A percentile compares a stretch with the other conserved stretches of the same genome.
Conservation (phyloP, 2,888 invertebrate species). For the Himalopsyche anomala region DNA sequence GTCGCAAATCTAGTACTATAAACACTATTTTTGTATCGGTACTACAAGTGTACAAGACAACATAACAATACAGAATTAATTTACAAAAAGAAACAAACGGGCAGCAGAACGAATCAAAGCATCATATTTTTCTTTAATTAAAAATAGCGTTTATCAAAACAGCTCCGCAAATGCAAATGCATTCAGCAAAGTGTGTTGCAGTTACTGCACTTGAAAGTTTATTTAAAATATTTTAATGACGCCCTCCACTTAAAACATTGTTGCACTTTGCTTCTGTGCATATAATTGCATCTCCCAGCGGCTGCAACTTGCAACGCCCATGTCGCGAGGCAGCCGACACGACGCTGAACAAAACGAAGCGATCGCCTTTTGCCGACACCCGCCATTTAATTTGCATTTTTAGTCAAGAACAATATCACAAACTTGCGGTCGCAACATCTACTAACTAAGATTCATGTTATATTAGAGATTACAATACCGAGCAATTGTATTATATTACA, state of each 20-base stretch:
- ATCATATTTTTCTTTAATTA: background rate
- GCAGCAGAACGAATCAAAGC: no score
- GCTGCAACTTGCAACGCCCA: conserved; percentile 16
- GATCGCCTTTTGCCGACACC: conserved; percentile 1
- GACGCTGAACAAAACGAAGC: background rate
- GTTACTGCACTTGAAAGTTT: conserved; percentile 26
- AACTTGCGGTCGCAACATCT: background rate
- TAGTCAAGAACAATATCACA: background rate
- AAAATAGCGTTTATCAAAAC: background rate
- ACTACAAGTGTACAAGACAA: no score
- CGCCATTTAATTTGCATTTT: conserved; percentile 20
- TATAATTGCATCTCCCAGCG: conserved; percentile 8
- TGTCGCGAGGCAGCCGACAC: conserved; percentile 4
- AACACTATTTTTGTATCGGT: no score
- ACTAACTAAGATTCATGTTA: no score
- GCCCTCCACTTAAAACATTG: conserved; percentile 3
- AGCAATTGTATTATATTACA: no score
- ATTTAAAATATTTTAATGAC: conserved; percentile 37
- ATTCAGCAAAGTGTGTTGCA: background rate
- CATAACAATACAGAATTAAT: no score
- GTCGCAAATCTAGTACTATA: no score
- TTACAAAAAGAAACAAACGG: no score
- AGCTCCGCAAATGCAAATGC: no score
- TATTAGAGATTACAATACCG: no score
- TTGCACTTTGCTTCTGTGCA: conserved; percentile 29